A percentile compares a stretch with the other conserved stretches of the same genome.
Conservation (phyloP, 2,888 invertebrate species). For the Ichneumoninae sp. region DNA sequence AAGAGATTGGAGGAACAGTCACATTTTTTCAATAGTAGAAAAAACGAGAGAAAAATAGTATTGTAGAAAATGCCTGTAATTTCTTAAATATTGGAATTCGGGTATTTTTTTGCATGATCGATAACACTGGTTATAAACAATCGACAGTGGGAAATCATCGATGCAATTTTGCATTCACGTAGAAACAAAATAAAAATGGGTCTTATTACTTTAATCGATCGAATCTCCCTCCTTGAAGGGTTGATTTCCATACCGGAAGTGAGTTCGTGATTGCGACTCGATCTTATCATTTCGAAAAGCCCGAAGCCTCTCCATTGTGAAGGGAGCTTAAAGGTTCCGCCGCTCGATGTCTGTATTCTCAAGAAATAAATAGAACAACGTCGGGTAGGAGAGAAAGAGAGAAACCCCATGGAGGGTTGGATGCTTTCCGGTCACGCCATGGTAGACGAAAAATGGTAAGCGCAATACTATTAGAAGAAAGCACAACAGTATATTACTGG, state of each 20-base stretch:
- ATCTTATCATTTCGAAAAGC: background rate
- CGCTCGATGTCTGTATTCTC: slow-evolving; percentile 24
- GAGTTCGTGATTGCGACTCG: background rate
- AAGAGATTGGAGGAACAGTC: too few species aligned
- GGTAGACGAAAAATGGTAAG: slow-evolving; percentile 22
- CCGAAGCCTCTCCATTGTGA: background rate
- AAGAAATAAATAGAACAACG: slow-evolving; percentile 13
- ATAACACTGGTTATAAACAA: too few species aligned
- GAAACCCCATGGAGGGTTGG: slow-evolving; percentile 21
- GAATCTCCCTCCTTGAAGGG: background rate
- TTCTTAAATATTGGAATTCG: too few species aligned
- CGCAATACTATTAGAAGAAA: slow-evolving; percentile 36
- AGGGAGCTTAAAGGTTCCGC: background rate
- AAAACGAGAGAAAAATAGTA: too few species aligned
- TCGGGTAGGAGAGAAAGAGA: slow-evolving; percentile 15
- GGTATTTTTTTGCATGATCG: too few species aligned
- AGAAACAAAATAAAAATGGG: too few species aligned
- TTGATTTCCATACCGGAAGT: background rate
- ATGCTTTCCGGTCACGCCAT: slow-evolving; percentile 48
- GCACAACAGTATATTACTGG: slow-evolving; percentile 28
- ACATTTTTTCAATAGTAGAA: too few species aligned
- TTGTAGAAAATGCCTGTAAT: too few species aligned
- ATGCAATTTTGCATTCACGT: too few species aligned
- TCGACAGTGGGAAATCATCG: too few species aligned
- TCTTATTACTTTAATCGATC: too few species aligned